Evolutionary conservation across 2,888 invertebrate species (phyloP).

Genomic region (Epinotia ramella): DNA sequence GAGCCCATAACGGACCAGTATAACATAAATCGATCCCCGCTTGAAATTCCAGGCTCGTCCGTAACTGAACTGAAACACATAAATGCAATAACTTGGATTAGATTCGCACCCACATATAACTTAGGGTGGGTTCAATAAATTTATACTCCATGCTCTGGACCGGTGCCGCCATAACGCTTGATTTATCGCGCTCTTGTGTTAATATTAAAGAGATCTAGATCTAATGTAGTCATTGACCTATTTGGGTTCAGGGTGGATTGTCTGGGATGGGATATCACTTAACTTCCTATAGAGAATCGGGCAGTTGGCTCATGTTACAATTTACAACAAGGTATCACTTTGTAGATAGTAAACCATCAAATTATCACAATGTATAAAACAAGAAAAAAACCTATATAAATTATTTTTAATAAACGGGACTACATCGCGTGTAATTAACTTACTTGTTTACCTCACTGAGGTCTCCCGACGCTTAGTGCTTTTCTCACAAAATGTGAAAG

Average conservation of each 20-base stretch:
- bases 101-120: slow-evolving; percentile 50
- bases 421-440: too few relatives aligned
- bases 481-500: too few relatives aligned
- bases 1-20: slow-evolving; percentile 34
- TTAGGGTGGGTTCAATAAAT: slow-evolving; percentile 52
- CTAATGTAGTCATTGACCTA: slow-evolving; percentile 31
- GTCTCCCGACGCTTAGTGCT: too few relatives aligned
- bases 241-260: not conserved
- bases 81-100: slow-evolving; percentile 65
- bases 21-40: slow-evolving; percentile 47
- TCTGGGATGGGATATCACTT: not conserved
- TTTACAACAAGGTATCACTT: too few relatives aligned
- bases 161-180: slow-evolving; percentile 48
- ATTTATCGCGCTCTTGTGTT: slow-evolving; percentile 51
- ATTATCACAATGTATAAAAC: too few relatives aligned
- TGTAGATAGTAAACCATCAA: too few relatives aligned
- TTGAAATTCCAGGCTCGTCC: slow-evolving; percentile 47
- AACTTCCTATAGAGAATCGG: not conserved
- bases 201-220: slow-evolving; percentile 47
- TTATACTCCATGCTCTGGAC: slow-evolving; percentile 50
- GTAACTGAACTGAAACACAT: slow-evolving; percentile 50
- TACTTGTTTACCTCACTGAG: too few relatives aligned
- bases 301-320: too few relatives aligned
- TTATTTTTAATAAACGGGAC: too few relatives aligned
- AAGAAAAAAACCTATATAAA: too few relatives aligned